phyloP scores from a whole-genome alignment of 2,113 vertebrate genomes.

The Cricetomys ansorgei region DNA sequence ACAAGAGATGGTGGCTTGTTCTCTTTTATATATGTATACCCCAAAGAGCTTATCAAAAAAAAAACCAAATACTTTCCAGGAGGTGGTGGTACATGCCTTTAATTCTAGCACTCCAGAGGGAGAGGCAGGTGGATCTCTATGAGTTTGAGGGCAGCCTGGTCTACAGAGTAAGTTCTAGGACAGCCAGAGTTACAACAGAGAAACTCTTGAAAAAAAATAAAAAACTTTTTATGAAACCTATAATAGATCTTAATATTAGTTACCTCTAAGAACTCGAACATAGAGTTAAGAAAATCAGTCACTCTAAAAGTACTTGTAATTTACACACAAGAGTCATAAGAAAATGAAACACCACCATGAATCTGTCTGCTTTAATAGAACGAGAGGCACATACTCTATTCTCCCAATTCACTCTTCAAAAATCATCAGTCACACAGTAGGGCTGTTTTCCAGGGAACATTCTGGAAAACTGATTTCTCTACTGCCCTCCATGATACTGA shows the following conservation, averaged over 20 bases:
- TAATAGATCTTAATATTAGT: conserved; percentile 59
- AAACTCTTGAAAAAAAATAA: too few relatives aligned
- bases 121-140: too few relatives aligned
- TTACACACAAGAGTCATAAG: not conserved
- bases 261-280: not conserved
- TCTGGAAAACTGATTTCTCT: not conserved
- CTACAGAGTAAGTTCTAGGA: too few relatives aligned
- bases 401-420: conserved; percentile 2
- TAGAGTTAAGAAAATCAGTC: not conserved
- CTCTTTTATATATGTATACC: conserved; percentile 35
- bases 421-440: not conserved
- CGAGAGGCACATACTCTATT: not conserved
- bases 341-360: not conserved
- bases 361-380: not conserved
- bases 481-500: not conserved
- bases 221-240: conserved; percentile 39
- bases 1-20: conserved; percentile 55
- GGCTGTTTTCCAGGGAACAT: not conserved
- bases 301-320: conserved; percentile 21
- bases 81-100: too few relatives aligned
- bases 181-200: too few relatives aligned
- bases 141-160: too few relatives aligned
- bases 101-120: too few relatives aligned
- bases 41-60: conserved; percentile 46
- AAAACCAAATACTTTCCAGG: too few relatives aligned